A percentile compares a stretch with the other conserved stretches of the same genome.
Conservation (phyloP, 2,113 vertebrate species). For the Psophia crepitans region DNA sequence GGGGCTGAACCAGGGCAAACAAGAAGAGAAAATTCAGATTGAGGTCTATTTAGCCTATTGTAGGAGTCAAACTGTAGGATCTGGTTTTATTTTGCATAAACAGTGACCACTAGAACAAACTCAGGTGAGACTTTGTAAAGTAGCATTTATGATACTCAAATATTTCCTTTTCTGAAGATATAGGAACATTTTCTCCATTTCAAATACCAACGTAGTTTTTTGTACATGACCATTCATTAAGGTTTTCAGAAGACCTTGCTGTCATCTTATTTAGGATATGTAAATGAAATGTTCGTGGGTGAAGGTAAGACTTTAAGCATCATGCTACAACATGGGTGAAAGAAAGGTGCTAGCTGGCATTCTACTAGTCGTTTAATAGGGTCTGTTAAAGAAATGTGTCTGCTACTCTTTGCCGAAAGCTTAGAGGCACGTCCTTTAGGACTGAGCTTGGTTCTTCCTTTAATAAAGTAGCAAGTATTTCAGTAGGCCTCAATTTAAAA, state of each 20-base stretch:
- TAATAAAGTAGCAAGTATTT: not conserved
- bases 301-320: not conserved
- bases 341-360: not conserved
- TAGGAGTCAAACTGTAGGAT: not conserved
- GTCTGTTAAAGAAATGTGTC: not conserved
- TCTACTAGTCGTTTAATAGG: not conserved
- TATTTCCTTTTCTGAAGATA: not conserved
- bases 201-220: not conserved
- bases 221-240: not conserved
- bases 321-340: not conserved
- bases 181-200: not conserved
- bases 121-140: not conserved
- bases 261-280: not conserved
- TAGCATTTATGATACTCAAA: not conserved
- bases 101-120: not conserved
- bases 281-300: not conserved
- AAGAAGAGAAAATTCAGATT: not conserved
- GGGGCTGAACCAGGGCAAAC: too few relatives aligned
- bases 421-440: not conserved
- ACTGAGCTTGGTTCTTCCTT: not conserved
- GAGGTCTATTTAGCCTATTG: not conserved
- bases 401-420: not conserved
- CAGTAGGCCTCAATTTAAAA: not conserved
- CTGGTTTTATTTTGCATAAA: not conserved
- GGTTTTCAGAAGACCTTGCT: not conserved